phyloP scores from a whole-genome alignment of 1,140 invertebrate genomes.

The Drosophila melanica region DNA sequence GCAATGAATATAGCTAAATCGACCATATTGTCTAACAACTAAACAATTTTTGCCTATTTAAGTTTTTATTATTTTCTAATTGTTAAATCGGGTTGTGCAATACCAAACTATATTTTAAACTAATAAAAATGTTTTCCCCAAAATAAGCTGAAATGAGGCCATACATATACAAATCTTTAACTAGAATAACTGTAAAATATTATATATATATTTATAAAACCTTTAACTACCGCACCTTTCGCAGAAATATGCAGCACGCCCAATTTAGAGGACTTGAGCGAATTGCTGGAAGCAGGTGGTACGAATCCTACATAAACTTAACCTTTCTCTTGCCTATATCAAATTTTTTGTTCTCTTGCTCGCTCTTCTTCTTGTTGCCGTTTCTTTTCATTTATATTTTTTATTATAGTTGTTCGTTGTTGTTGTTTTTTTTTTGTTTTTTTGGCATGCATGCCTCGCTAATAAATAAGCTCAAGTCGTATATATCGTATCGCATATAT shows the following conservation, averaged over 20 bases:
- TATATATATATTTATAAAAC: conserved; percentile 31
- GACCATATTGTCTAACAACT: too few species aligned
- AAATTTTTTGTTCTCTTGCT: conserved; percentile 14
- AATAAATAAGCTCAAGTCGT: conserved; percentile 49
- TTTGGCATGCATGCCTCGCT: conserved; percentile 53
- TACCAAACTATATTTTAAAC: too few species aligned
- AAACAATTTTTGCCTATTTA: too few species aligned
- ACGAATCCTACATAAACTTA: conserved; percentile 45
- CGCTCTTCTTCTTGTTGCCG: conserved; percentile 1
- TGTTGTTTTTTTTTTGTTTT: conserved; percentile 32
- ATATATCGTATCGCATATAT: conserved; percentile 46
- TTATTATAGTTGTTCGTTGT: conserved; percentile 41
- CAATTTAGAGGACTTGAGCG: conserved; percentile 74
- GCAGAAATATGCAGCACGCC: conserved; percentile 72
- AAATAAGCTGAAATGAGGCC: background rate
- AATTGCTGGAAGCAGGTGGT: conserved; percentile 79
- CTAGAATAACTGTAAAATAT: conserved; percentile 20
- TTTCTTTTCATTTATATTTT: conserved; percentile 1
- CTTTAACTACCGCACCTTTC: conserved; percentile 9
- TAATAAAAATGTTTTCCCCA: too few species aligned
- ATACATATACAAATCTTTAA: conserved; percentile 1
- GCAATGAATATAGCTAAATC: too few species aligned
- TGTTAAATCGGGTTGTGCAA: too few species aligned
- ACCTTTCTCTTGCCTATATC: conserved; percentile 22
- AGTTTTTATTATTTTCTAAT: too few species aligned